These are phyloP conservation scores for Cyprinodon variegatus DNA, from an alignment of 2,113 vertebrate genomes.

Conservation along the genomic window DNA sequence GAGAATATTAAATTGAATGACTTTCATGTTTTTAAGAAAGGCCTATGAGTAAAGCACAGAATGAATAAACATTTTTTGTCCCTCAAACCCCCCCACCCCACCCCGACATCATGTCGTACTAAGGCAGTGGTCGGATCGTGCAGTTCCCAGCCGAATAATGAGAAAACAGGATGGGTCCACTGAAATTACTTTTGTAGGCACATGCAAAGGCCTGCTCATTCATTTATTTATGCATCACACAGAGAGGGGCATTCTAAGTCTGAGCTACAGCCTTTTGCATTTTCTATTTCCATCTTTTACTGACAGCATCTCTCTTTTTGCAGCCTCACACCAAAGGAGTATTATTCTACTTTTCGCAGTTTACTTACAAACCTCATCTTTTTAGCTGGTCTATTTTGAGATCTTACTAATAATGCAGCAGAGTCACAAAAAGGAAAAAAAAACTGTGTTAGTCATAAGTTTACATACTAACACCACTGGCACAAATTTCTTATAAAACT, in stretches of 20 bases:
- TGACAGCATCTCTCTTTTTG: constrained; percentile 21
- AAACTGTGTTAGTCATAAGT: constrained; percentile 23
- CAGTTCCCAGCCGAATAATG: constrained; percentile 50
- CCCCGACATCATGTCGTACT: constrained; percentile 31
- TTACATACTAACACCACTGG: not conserved
- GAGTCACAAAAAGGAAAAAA: constrained; percentile 47
- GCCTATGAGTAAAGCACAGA: constrained; percentile 27
- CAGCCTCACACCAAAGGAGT: constrained; percentile 31
- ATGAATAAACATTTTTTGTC: constrained; percentile 26
- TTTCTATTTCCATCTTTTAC: constrained; percentile 25
- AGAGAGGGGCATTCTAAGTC: constrained; percentile 41
- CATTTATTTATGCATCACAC: constrained; percentile 62
- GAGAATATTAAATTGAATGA: not conserved
- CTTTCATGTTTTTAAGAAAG: constrained; percentile 12
- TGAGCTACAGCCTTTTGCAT: not conserved
- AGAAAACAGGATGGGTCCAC: constrained; percentile 52
- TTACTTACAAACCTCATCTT: constrained; percentile 32
- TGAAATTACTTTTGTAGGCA: constrained; percentile 51
- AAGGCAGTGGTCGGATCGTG: constrained; percentile 31
- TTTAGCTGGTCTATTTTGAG: constrained; percentile 55
- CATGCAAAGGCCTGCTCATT: constrained; percentile 54
- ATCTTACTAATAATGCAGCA: constrained; percentile 48
- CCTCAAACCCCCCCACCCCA: constrained; percentile 23
- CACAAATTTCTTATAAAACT: not conserved
- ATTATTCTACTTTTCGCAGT: constrained; percentile 46